A percentile compares a stretch with the other conserved stretches of the same genome.
phyloP scores from a whole-genome alignment of 2,888 invertebrate genomes.

The Masnerella sp. region DNA sequence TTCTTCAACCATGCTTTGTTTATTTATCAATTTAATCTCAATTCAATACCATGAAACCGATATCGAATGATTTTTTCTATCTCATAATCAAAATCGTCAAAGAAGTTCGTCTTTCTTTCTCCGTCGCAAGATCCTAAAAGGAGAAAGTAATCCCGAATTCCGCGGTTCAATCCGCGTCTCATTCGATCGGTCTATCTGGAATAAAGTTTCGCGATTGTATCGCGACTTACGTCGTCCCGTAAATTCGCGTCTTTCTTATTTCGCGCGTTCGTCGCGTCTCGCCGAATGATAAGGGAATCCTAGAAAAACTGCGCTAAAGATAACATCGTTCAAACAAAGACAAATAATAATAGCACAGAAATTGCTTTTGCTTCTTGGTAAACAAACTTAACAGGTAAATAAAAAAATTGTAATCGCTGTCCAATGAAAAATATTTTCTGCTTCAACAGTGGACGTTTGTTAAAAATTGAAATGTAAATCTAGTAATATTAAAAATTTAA shows the following conservation, averaged over 20 bases:
- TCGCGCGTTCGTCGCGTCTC: conserved; percentile 49
- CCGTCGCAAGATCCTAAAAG: conserved; percentile 17
- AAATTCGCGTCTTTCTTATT: conserved; percentile 61
- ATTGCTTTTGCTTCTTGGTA: no score
- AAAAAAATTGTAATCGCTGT: no score
- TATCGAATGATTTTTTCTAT: background rate
- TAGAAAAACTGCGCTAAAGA: conserved; percentile 64
- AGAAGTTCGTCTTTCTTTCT: background rate
- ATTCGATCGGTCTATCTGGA: conserved; percentile 39
- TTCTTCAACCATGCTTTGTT: no score
- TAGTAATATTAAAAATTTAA: no score
- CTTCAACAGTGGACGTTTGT: no score
- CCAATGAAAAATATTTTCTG: no score
- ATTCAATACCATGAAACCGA: background rate
- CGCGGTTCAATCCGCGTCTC: conserved; percentile 29
- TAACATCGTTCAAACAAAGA: no score
- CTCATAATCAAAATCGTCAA: background rate
- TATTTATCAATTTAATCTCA: background rate
- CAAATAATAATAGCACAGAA: no score
- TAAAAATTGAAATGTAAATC: no score
- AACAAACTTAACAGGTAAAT: no score
- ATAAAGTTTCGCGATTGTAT: conserved; percentile 51
- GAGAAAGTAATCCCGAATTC: conserved; percentile 26
- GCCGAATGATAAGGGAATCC: conserved; percentile 46
- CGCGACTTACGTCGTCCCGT: conserved; percentile 55